Evolutionary conservation across 2,797 vertebrate genomes (phyloP).

Genomic region (Sylvilagus floridanus): DNA sequence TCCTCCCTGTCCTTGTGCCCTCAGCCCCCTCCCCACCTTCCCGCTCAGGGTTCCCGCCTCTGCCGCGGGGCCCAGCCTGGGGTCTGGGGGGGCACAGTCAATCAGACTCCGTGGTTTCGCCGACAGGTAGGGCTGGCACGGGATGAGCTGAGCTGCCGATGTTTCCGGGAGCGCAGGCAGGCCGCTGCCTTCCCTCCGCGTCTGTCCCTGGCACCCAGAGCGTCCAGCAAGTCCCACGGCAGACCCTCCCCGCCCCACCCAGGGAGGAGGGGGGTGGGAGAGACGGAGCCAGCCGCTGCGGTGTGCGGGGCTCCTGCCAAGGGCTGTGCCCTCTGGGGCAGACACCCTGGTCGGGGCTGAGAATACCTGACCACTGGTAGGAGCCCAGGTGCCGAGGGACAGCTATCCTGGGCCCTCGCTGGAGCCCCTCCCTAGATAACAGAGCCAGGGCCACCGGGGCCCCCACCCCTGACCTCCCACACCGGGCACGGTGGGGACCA

Average conservation of each 20-base stretch:
- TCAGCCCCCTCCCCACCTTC: neutral
- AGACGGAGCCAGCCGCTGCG: too few relatives aligned
- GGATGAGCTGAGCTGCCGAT: too few relatives aligned
- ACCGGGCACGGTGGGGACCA: too few relatives aligned
- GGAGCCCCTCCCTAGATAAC: too few relatives aligned
- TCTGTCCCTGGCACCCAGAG: too few relatives aligned
- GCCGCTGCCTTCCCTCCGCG: too few relatives aligned
- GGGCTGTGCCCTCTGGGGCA: fast-evolving
- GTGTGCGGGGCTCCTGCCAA: too few relatives aligned
- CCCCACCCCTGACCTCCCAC: fast-evolving
- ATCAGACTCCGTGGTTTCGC: too few relatives aligned
- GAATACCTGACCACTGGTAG: fast-evolving
- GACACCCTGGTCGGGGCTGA: neutral
- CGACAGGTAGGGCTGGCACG: fast-evolving
- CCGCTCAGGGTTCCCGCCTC: neutral
- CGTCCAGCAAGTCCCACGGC: fast-evolving
- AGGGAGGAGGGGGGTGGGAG: neutral
- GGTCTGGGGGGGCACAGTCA: neutral
- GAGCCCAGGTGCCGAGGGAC: too few relatives aligned
- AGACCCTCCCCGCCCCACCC: neutral
- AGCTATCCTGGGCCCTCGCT: too few relatives aligned
- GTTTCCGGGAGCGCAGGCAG: too few relatives aligned
- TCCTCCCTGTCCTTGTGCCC: too few relatives aligned
- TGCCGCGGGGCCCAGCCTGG: fast-evolving
- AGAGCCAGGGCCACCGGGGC: neutral